Base-by-base conservation (phyloP, 2,888 invertebrate genomes). In the Zeuzera pyrina region DNA sequence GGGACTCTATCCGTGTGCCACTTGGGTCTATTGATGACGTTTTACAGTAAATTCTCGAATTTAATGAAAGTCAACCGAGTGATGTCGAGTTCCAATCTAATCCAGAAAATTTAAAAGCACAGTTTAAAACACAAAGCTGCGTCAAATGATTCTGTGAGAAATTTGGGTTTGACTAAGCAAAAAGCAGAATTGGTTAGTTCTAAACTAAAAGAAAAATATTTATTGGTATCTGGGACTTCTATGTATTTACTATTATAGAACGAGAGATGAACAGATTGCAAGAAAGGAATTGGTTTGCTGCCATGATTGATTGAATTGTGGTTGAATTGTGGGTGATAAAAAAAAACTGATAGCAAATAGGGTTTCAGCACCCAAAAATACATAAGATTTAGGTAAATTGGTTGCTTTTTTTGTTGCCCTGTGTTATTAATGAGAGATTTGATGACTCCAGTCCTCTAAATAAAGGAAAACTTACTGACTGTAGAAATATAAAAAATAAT, bases 91-190 rank as follows among this genome's bases (percentile, higher is more conserved):
- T 29, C 15, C 15, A 29, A 2, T 29, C n/a, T 15, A 15, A 6
- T 15, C 15, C 14, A 29, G 29, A 29, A 29, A 29, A 14, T 29
- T 29, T 15, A 29, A 29, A 29, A 29, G 15, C 29, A 15, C 29
- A 13, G 15, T 29, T 29, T 10, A 15, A 15, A 10, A 23, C 2
- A 23, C 3, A 23, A 23, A n/a, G 23, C 10, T 15, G 15, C 13
- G 28, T 28, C 15, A 28, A 28, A 28, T 28, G 28, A 28, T 28
- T 28, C 7, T 15, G 28, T 28, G 28, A 28, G 28, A 28, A n/a
- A 15, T 28, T 28, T 28, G 2, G 15, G 28, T 28, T 28, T 28
- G 15, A 28, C 28, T 28, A 28, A 28, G 28, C 15, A 28, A 28
- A 28, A 28, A 15, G 28, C 15, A 13, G 28, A 28, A 28, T 3